phyloP scores from a whole-genome alignment of 2,888 invertebrate species.

The Luperina nickerlii region DNA sequence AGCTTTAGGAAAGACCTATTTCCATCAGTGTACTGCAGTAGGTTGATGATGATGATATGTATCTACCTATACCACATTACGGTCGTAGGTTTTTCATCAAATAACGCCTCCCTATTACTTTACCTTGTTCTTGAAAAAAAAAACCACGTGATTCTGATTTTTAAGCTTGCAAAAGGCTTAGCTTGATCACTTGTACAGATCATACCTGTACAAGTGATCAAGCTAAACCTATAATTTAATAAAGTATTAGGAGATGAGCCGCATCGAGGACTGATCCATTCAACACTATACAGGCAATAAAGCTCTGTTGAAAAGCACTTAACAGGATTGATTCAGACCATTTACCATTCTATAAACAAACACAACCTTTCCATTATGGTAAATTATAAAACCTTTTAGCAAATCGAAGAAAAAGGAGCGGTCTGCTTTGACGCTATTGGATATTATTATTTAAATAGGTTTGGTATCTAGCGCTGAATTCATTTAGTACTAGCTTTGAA shows the following conservation, averaged over 20 bases:
- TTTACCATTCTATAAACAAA: conserved; percentile 90
- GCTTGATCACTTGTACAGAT: too few species aligned
- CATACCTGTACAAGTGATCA: conserved; percentile 11
- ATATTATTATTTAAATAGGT: conserved; percentile 69
- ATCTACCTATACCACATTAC: too few species aligned
- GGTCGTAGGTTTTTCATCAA: neutral
- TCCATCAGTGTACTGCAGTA: too few species aligned
- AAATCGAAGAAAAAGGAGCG: conserved; percentile 78
- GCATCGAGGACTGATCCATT: conserved; percentile 77
- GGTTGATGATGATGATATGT: too few species aligned
- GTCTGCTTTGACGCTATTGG: conserved; percentile 72
- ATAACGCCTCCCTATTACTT: neutral
- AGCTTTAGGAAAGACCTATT: too few species aligned
- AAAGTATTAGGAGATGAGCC: conserved; percentile 59
- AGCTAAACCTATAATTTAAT: conserved; percentile 56
- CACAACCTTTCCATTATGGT: conserved; percentile 89
- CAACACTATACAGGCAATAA: conserved; percentile 86
- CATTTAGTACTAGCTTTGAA: neutral
- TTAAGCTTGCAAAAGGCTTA: neutral
- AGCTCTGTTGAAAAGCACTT: conserved; percentile 90
- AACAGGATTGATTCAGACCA: conserved; percentile 90
- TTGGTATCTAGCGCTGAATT: conserved; percentile 58
- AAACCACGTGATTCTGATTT: neutral
- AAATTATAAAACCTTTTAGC: conserved; percentile 89
- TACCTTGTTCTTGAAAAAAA: neutral